phyloP scores from a whole-genome alignment of 2,888 invertebrate species.

The Rotaria magnacalcarata region DNA sequence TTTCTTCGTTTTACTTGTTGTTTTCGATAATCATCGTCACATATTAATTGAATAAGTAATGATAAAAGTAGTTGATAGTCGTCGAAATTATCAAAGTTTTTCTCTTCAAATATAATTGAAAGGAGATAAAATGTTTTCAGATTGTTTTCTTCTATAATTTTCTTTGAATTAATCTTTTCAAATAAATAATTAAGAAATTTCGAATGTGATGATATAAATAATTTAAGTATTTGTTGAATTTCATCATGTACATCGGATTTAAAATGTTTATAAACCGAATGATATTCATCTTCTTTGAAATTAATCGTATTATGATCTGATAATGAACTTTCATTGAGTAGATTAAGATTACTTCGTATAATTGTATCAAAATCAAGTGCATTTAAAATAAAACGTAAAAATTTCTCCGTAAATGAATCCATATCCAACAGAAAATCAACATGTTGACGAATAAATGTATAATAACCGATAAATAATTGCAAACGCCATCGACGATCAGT shows the following conservation, averaged over 20 bases:
- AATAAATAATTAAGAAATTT: neutral
- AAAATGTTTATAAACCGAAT: neutral
- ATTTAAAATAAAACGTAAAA: neutral
- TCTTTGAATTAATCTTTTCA: neutral
- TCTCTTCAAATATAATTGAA: neutral
- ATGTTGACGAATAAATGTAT: constrained; percentile 2
- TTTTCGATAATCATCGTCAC: constrained; percentile 14
- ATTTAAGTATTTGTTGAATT: neutral
- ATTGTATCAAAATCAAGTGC: neutral
- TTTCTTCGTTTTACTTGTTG: neutral
- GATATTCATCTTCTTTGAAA: neutral
- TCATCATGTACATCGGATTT: neutral
- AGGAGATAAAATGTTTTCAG: neutral
- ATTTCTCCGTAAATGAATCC: neutral
- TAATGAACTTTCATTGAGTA: neutral
- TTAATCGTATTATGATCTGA: neutral
- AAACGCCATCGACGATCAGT: constrained; percentile 34
- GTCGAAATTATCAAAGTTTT: neutral
- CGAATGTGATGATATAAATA: neutral
- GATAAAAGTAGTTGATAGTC: neutral
- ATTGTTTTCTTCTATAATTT: neutral
- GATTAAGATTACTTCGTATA: neutral
- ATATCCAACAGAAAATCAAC: constrained; percentile 17
- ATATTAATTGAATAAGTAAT: neutral
- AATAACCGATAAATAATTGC: constrained; percentile 24